Base-by-base conservation (phyloP, 2,113 vertebrate species). In the Phrynosoma platyrhinos region DNA sequence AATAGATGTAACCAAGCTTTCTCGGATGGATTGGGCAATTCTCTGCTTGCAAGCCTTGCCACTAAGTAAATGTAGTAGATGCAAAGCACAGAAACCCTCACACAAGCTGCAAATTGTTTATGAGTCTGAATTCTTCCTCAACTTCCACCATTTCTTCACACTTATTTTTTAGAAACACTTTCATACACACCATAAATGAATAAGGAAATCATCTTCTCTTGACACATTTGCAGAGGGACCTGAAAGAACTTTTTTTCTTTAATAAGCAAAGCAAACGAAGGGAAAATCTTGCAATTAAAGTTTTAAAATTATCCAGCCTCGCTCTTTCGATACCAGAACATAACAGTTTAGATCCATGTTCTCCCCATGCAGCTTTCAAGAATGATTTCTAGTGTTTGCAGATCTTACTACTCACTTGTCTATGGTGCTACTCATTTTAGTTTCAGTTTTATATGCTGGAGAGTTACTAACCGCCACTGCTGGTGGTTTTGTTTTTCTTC, bases 1-100 rank as follows among this genome's bases (percentile, higher is more conserved):
- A 93, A 92, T 85, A 90, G 92, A 89, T 3, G 47, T 53, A 82
- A 82, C 79, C 0, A 1, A 0, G 2, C 3, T 83, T 76, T 84
- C 1, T 82, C 9, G 36, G 42, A 66, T 2, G 40, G 89, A 84
- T 4, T 88, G 5, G 2, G 88, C 87, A 79, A 90, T 85, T 5
- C 9, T 81, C 89, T 47, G 79, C 0, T 25, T 88, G 86, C 80
- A 13, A 83, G 76, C 23, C 0, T 0, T 40, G 55, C 87, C 89
- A 3, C 0, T 85, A 58, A 79, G 0, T 0, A 20, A 53, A 2
- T 84, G 58, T 87, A 91, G 87, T 75, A 89, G 94, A 90, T 25
- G 58, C 62, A 90, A 40, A 85, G 66, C 94, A 87, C 85, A 89
- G 89, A 66, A 36, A 87, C 84, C 40, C 79, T 82, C 90, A 76